Evolutionary conservation across 2,888 invertebrate genomes (phyloP).

Genomic region (Dicyrtoma fusca): DNA sequence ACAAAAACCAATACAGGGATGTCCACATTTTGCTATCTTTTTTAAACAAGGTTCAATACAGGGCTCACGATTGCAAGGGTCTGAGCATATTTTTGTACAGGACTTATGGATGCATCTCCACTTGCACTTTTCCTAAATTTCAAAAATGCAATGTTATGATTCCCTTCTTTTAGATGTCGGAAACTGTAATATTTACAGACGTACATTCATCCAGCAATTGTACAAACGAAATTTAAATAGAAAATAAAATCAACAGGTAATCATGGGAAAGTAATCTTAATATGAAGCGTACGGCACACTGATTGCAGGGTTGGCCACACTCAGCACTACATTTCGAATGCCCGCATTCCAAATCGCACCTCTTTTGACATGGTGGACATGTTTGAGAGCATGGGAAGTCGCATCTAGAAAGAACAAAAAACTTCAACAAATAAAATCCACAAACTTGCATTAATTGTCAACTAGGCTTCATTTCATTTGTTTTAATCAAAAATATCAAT

Average conservation of each 20-base stretch:
- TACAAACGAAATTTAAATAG: background rate
- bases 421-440: background rate
- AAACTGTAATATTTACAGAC: too few relatives aligned
- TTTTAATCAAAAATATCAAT: background rate
- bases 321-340: conserved; percentile 44
- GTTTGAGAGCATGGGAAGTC: conserved; percentile 56
- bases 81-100: conserved; percentile 43
- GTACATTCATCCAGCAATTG: too few relatives aligned
- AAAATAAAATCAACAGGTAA: background rate
- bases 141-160: background rate
- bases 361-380: conserved; percentile 58
- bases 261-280: background rate
- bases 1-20: conserved; percentile 66
- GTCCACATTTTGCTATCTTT: conserved; percentile 59
- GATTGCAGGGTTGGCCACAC: conserved; percentile 49
- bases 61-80: conserved; percentile 58
- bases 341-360: conserved; percentile 49
- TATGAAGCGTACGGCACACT: conserved; percentile 45
- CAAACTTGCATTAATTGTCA: background rate
- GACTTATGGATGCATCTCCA: conserved; percentile 44
- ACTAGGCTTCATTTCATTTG: background rate
- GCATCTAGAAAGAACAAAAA: conserved; percentile 49
- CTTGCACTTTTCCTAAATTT: conserved; percentile 41
- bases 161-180: too few relatives aligned
- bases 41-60: conserved; percentile 59